Conservation (phyloP, 2,888 invertebrate species). For the Diaphora mendica region DNA sequence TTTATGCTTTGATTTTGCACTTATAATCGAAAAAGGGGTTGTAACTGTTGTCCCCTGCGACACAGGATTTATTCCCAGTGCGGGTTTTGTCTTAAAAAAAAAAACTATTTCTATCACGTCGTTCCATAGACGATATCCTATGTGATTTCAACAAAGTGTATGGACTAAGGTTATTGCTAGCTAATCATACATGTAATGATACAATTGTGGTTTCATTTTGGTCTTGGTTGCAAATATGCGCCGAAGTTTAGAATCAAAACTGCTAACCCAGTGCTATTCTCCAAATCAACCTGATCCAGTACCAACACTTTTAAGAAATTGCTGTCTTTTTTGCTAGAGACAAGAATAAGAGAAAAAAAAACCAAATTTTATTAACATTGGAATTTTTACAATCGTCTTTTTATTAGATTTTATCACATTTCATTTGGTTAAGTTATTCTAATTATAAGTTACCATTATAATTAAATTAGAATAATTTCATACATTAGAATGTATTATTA, state of each 20-base stretch:
- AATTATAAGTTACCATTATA: background rate
- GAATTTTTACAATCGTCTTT: background rate
- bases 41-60: too few species aligned
- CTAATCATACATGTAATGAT: background rate
- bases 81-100: too few species aligned
- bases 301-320: background rate
- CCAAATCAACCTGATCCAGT: background rate
- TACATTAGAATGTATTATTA: background rate
- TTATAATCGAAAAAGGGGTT: background rate
- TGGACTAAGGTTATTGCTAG: background rate
- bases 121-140: background rate
- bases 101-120: background rate
- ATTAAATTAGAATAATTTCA: conserved; percentile 1
- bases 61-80: too few species aligned
- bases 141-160: background rate
- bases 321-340: background rate
- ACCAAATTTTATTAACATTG: background rate
- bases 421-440: background rate
- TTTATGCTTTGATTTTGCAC: background rate
- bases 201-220: background rate
- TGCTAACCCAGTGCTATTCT: background rate
- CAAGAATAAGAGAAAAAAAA: background rate
- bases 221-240: too few species aligned
- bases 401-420: background rate
- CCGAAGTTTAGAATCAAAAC: background rate